A percentile compares a stretch with the other conserved stretches of the same genome.
phyloP scores from a whole-genome alignment of 2,888 invertebrate species.

The Hyposoter didymator region DNA sequence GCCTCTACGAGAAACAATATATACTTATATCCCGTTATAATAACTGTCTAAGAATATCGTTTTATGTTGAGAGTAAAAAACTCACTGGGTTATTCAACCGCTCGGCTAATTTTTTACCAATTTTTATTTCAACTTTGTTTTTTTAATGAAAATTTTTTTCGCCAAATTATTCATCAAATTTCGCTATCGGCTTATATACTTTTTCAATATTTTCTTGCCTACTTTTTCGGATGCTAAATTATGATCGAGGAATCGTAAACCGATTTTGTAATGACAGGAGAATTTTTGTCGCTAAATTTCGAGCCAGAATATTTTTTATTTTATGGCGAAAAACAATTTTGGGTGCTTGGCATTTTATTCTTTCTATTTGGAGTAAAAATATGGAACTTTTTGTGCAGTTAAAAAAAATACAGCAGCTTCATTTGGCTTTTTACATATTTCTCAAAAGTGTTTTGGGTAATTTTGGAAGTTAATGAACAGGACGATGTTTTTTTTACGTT shows the following conservation, averaged over 20 bases:
- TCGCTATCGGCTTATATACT: background rate
- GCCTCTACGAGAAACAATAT: constrained; percentile 13
- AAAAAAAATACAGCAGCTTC: too few relatives aligned
- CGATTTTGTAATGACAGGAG: too few relatives aligned
- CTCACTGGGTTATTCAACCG: background rate
- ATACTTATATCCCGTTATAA: background rate
- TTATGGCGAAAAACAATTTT: too few relatives aligned
- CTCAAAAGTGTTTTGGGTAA: too few relatives aligned
- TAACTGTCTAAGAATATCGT: background rate
- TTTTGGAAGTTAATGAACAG: too few relatives aligned
- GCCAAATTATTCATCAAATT: background rate
- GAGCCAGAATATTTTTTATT: too few relatives aligned
- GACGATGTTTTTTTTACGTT: background rate
- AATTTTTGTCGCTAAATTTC: too few relatives aligned
- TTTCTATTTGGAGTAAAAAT: too few relatives aligned
- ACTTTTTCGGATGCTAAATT: background rate
- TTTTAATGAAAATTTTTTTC: background rate
- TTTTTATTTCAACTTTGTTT: background rate
- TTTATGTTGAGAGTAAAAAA: background rate
- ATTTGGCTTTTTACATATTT: too few relatives aligned
- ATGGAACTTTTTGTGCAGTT: too few relatives aligned
- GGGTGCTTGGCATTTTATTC: too few relatives aligned
- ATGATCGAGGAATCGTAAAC: background rate
- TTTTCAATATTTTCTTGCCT: background rate
- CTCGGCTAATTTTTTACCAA: background rate